A percentile compares a stretch with the other conserved stretches of the same genome.
phyloP scores from a whole-genome alignment of 2,888 invertebrate species.

The Plebejus argus region DNA sequence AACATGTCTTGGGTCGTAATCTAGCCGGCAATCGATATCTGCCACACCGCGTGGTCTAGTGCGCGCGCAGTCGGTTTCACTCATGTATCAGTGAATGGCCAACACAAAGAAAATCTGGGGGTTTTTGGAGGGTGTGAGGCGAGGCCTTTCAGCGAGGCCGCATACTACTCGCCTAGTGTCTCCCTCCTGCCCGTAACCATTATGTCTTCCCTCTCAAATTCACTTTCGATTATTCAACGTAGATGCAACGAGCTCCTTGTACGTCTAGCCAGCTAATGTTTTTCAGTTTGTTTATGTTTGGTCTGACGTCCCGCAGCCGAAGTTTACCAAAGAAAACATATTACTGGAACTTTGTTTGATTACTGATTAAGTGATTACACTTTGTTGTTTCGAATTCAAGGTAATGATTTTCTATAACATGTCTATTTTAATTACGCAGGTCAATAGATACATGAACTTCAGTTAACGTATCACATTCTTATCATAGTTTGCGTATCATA shows the following conservation, averaged over 20 bases:
- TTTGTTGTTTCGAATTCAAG: conserved; percentile 32
- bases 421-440: conserved; percentile 53
- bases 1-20: conserved; percentile 57
- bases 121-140: conserved; percentile 56
- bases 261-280: conserved; percentile 50
- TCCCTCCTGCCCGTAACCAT: conserved; percentile 50
- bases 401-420: conserved; percentile 40
- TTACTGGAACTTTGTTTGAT: background rate
- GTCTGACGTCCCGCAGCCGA: conserved; percentile 33
- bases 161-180: conserved; percentile 62
- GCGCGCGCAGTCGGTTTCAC: conserved; percentile 71
- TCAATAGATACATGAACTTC: conserved; percentile 63
- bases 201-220: conserved; percentile 53
- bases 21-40: conserved; percentile 66
- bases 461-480: conserved; percentile 53
- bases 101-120: conserved; percentile 59
- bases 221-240: conserved; percentile 63
- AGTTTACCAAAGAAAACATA: background rate
- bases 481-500: conserved; percentile 48
- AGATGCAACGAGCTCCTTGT: conserved; percentile 63
- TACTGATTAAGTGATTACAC: no score
- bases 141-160: conserved; percentile 71
- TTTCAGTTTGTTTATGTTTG: conserved; percentile 39
- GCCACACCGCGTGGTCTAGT: conserved; percentile 56
- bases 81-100: conserved; percentile 71